Evolutionary conservation across 2,797 vertebrate genomes (phyloP), one percentile per base, ranked within the genome.

Genomic region (Pseudochaenichthys georgianus): DNA sequence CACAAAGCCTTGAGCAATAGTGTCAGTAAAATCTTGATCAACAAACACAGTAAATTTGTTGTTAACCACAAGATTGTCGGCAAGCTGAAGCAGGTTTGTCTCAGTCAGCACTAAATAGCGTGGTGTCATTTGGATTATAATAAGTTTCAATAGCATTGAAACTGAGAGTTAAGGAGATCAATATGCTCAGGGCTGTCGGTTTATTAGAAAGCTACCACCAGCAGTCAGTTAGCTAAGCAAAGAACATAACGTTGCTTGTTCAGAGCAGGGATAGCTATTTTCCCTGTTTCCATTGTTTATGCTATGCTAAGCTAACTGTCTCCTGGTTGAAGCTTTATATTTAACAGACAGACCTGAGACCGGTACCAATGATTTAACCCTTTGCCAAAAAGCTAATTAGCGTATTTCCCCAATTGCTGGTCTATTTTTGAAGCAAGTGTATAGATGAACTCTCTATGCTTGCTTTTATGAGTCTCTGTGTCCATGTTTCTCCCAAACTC

Each of bases 81-180:
- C 51, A 67, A 23, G 16, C 28, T 65, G 38, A 43, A 59, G 68
- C 42, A 60, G 57, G 42, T 57, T 53, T 43, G 2, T 21, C 59
- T 54, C 59, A 64, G 31, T 50, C n/a, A 70, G 53, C 53, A 54
- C 28, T 61, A 13, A 28, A 6, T 58, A 61, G 42, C 8, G 5
- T 15, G 21, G 43, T 19, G 17, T 46, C 21, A 54, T 61, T 38
- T 64, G 15, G 21, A 43, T 42, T 50, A 17, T 11, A 7, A 9
- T 15, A 15, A 66, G 13, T 54, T 42, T 13, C 38, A 50, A 57
- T 10, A 38, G 34, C 51, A 28, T 10, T 1, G 4, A 31, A 9
- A 0, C 2, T 11, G 9, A 9, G 34, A 38, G 13, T 50, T 17
- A 6, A 38, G 34, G 34, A 42, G n/a, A 23, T 38, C 0, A 5